Conservation (phyloP, 2,113 vertebrate genomes). For the Epinephelus lanceolatus region DNA sequence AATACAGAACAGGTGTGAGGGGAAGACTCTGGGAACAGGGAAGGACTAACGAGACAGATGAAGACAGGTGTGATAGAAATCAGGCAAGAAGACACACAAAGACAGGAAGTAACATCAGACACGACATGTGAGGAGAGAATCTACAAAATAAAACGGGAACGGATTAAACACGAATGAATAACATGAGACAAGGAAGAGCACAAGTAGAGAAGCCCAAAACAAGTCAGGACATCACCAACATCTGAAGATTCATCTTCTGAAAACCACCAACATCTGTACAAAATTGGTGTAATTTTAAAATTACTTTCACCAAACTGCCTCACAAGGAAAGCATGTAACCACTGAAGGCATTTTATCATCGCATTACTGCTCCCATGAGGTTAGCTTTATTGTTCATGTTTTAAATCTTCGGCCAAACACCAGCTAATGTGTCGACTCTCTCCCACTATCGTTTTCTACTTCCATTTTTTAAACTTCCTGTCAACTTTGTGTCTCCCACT, state of each 20-base stretch:
- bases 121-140: no score
- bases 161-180: no score
- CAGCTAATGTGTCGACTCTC: background rate
- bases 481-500: conserved; percentile 44
- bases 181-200: no score
- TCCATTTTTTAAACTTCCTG: conserved; percentile 31
- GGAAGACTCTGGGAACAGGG: no score
- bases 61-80: no score
- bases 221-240: background rate
- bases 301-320: background rate
- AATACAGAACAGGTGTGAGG: no score
- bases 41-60: no score
- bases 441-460: background rate
- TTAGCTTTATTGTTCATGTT: background rate
- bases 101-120: no score
- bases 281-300: background rate
- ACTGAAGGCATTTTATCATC: background rate
- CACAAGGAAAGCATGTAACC: background rate
- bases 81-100: no score
- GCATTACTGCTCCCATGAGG: background rate
- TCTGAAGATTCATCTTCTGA: background rate
- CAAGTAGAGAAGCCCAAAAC: no score
- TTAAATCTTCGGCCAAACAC: background rate
- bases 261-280: background rate
- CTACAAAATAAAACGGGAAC: no score